Evolutionary conservation across 2,797 vertebrate genomes (phyloP).

Genomic region (Corythornis leucogaster): DNA sequence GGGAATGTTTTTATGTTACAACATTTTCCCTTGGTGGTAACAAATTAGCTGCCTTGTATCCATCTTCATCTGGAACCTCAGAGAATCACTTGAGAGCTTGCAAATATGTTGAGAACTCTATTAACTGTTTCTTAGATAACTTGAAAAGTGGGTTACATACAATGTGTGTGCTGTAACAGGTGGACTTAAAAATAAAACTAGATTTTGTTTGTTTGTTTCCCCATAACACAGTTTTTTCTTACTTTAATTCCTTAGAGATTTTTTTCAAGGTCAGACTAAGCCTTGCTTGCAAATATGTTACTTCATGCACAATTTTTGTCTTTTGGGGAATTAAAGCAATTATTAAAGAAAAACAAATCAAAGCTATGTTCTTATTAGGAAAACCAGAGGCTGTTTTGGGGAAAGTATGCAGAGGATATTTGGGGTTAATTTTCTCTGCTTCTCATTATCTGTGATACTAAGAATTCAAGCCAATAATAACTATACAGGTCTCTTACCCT

Average conservation of each 20-base stretch:
- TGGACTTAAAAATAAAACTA: background rate
- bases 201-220: background rate
- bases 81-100: conserved; percentile 59
- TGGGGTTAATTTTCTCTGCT: background rate
- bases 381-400: background rate
- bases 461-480: background rate
- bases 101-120: conserved; percentile 58
- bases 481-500: background rate
- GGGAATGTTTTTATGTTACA: conserved; percentile 75
- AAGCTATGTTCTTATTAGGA: background rate
- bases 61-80: conserved; percentile 51
- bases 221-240: background rate
- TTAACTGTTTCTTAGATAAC: conserved; percentile 38
- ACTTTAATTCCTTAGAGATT: background rate
- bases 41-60: conserved; percentile 75
- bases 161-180: background rate
- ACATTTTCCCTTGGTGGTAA: conserved; percentile 74
- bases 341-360: background rate
- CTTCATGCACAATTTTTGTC: background rate
- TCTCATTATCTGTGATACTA: background rate
- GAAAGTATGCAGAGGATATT: background rate
- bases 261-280: conserved; percentile 3
- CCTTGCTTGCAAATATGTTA: background rate
- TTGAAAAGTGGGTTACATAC: background rate
- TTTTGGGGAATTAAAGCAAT: conserved; percentile 9